Base-by-base conservation (phyloP, 1,140 invertebrate species). In the Micrasema minimum region DNA sequence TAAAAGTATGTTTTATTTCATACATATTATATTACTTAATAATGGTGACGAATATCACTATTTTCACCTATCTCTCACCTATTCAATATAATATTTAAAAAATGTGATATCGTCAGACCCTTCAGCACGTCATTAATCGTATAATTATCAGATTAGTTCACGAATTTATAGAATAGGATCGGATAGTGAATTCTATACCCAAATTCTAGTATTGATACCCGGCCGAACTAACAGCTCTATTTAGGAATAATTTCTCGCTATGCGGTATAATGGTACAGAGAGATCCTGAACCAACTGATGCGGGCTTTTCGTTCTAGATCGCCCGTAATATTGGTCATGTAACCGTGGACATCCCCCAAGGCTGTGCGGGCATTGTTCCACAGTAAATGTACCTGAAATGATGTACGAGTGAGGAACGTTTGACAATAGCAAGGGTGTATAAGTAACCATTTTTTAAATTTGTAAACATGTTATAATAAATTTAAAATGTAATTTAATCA, bases 271-370 rank as follows among this genome's bases (percentile, higher is more conserved):
- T n/a, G 3, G 41, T 12, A n/a, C 11, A 5, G n/a, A n/a, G 11
- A 12, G n/a, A 16, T 16, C 1, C 6, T 14, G 14, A 16, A 11
- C 3, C 1, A n/a, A n/a, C 1, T 14, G n/a, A 46, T 14, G 4
- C n/a, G 12, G 16, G 51, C 26, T 55, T 9, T 55, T 23, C 12
- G 11, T 3, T 7, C 7, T 20, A 55, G 14, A 31, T 37, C 9
- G 16, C 12, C 37, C 26, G 7, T 31, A 31, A 20, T 59, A 41
- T 38, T 59, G 55, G 7, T 9, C 35, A 22, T 59, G 55, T 59
- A 20, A 59, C 55, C 35, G 7, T 53, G 50, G 45, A 53, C 22
- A 59, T 59, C 37, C 55, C 55, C 37, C 16, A 59, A 59, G 55
- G 55, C 35, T 22, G 37, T 20, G 12, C 18, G 16, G 1, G 35